phyloP scores from a whole-genome alignment of 2,797 vertebrate species.

The Valencia hispanica region DNA sequence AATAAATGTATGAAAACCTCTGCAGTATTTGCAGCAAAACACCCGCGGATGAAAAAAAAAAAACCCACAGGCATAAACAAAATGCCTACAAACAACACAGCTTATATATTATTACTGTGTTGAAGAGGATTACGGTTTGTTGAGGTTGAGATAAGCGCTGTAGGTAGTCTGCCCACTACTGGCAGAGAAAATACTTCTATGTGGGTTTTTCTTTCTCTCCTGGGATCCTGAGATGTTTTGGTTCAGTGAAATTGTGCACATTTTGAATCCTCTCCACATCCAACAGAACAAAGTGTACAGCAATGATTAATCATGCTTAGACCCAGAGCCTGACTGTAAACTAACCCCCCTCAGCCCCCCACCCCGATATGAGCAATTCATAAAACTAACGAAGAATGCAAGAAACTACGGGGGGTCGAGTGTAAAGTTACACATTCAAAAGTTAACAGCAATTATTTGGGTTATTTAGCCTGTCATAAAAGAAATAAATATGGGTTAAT shows the following conservation, averaged over 20 bases:
- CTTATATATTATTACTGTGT: slow-evolving; percentile 2
- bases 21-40: neutral
- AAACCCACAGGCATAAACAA: neutral
- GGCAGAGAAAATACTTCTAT: slow-evolving; percentile 12
- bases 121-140: slow-evolving; percentile 18
- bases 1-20: slow-evolving; percentile 5
- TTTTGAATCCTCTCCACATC: slow-evolving; percentile 7
- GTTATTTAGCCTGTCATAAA: too few species aligned
- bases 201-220: slow-evolving; percentile 3
- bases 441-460: too few species aligned
- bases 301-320: slow-evolving; percentile 5
- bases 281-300: slow-evolving; percentile 4
- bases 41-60: neutral
- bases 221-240: slow-evolving; percentile 21
- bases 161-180: slow-evolving; percentile 24
- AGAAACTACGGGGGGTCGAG: too few species aligned
- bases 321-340: neutral
- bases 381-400: neutral
- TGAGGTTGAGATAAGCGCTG: slow-evolving; percentile 18
- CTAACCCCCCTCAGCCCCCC: too few species aligned
- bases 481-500: too few species aligned
- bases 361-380: too few species aligned
- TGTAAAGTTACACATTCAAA: too few species aligned
- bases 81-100: slow-evolving; percentile 4
- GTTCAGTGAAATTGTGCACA: slow-evolving; percentile 22